A percentile compares a stretch with the other conserved stretches of the same genome.
These are phyloP conservation scores for Phania funesta DNA, from an alignment of 2,888 invertebrate genomes.

Conservation along the genomic window DNA sequence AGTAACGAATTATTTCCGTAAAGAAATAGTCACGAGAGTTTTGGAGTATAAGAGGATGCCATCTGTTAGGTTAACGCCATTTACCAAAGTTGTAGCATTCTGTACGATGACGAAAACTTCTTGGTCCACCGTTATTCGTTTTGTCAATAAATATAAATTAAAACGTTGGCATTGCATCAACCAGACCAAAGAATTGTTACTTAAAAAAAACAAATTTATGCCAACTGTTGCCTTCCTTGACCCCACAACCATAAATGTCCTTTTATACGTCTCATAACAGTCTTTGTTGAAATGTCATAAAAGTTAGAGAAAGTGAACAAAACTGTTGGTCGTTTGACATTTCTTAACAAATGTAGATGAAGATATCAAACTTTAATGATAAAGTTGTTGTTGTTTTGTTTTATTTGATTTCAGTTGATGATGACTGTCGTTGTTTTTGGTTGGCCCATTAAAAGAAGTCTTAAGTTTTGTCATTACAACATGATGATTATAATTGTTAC, in stretches of 20 bases:
- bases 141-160: no score
- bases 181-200: no score
- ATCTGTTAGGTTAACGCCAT: no score
- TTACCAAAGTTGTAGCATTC: no score
- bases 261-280: slow-evolving; percentile 29
- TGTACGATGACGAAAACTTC: no score
- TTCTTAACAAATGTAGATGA: slow-evolving; percentile 13
- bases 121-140: no score
- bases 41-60: no score
- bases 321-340: background rate
- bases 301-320: background rate
- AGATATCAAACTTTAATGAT: slow-evolving; percentile 48
- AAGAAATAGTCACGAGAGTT: no score
- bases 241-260: slow-evolving; percentile 5
- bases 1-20: no score
- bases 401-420: background rate
- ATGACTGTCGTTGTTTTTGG: background rate
- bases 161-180: no score
- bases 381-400: slow-evolving; percentile 45
- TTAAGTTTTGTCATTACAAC: slow-evolving; percentile 35
- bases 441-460: slow-evolving; percentile 39
- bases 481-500: slow-evolving; percentile 10
- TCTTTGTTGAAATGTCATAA: slow-evolving; percentile 25
- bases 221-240: background rate
- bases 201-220: background rate